Evolutionary conservation across 2,797 vertebrate genomes (phyloP), one percentile per base, ranked within the genome.

Genomic region (Helarctos malayanus): DNA sequence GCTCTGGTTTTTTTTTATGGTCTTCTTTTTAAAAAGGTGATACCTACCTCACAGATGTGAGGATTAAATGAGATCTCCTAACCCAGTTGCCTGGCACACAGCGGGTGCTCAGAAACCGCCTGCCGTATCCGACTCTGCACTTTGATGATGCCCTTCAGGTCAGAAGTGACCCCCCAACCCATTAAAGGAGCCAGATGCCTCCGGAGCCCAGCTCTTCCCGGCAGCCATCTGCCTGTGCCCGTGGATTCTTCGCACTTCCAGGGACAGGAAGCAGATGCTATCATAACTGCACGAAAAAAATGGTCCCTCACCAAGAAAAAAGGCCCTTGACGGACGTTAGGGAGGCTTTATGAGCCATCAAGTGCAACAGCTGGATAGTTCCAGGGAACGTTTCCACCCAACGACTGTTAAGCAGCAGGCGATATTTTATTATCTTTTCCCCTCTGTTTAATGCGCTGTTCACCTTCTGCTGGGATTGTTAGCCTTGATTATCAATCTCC

Each of bases 221-320:
- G 78, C 92, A 97, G 92, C 96, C 96, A 75, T 16, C 52, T 41
- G 85, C 94, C 8, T 1, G 76, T 49, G 98, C 93, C 97, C 94
- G 91, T 84, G 80, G 96, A 97, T 96, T 97, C 97, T 80, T 45
- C 84, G 56, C 89, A 95, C 95, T 97, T 97, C 95, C 97, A 98
- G 97, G 97, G 97, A 98, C 98, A 97, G 94, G 97, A 98, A 98
- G 95, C 98, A 98, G 97, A 98, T 98, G 98, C 94, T 98, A 89
- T 97, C 85, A 52, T 97, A 98, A 98, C 98, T 95, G 97, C n/a
- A 29, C 71, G 68, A 41, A 2, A 84, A 97, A 97, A 97, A 95
- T 84, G 95, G 80, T 94, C 80, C 98, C 97, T 97, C 82, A 35
- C 94, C 96, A 97, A 93, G 96, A 98, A 98, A 97, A 95, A 98